Evolutionary conservation across 2,888 invertebrate species (phyloP), one percentile per base, ranked within the genome.

Genomic region (Hylaea fasciaria): DNA sequence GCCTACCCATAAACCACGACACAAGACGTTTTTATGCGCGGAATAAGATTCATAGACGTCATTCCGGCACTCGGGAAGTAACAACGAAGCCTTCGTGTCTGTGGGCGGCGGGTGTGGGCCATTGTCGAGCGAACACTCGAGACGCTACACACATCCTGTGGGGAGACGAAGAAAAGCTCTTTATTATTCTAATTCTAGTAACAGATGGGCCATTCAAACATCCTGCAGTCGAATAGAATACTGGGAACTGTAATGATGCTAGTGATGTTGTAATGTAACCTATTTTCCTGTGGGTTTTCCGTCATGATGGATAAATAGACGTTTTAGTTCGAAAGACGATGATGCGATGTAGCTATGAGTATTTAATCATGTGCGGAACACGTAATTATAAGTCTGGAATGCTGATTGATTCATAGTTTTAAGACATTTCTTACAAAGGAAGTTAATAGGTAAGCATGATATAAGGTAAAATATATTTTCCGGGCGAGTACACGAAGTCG

Each of bases 31-130:
- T 64, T 64, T 64, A 71, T 69, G 63, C 43, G 57, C 50, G 58
- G 61, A 64, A 61, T 62, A 54, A 67, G 65, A 73, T 69, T 68
- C 68, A 66, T 68, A 65, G 67, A 62, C 64, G 65, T 69, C 62
- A 58, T 62, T 57, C 54, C 47, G 22, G 44, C 49, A 49, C 50
- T 52, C 60, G 50, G 57, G 49, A 61, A 54, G 64, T 53, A 63
- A 66, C 68, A 69, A 69, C 65, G 64, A 65, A 53, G 62, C 56
- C 58, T 47, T 46, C 55, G 50, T 49, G 39, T 39, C 14, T 40
- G 69, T 67, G 65, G 69, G 69, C 60, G 64, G 50, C 56, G 5
- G 29, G 29, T 10, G 11, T n/a, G 46, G 50, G 37, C 66, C 59
- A 69, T 66, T 67, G 67, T 67, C 56, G 55, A 51, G 14, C 39